phyloP scores from a whole-genome alignment of 2,113 vertebrate genomes.

The Proteles cristata region DNA sequence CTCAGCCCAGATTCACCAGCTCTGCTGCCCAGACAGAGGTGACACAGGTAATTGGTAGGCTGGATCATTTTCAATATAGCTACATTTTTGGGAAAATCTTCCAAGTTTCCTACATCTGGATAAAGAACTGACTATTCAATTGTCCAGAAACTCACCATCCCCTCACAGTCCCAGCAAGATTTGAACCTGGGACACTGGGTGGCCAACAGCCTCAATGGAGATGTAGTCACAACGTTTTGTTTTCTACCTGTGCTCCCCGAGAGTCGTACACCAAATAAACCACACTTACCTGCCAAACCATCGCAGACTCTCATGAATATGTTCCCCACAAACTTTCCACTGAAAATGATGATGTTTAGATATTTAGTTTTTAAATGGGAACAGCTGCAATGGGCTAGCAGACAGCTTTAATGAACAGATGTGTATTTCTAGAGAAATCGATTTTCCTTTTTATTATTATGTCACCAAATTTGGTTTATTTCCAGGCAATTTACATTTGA shows the following conservation, averaged over 20 bases:
- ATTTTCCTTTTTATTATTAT: slow-evolving; percentile 72
- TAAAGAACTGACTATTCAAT: neutral
- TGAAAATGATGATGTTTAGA: slow-evolving; percentile 50
- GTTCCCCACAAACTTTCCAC: slow-evolving; percentile 32
- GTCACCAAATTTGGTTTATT: slow-evolving; percentile 68
- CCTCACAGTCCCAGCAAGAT: neutral
- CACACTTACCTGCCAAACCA: neutral
- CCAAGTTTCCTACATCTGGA: neutral
- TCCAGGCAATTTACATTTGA: slow-evolving; percentile 71
- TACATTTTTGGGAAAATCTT: neutral
- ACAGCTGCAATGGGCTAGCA: slow-evolving; percentile 58
- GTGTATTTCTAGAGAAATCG: slow-evolving; percentile 67
- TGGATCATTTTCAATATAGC: neutral
- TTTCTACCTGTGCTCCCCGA: neutral
- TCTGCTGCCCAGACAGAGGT: neutral
- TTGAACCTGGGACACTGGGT: neutral
- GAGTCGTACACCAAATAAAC: neutral
- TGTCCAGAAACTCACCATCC: neutral
- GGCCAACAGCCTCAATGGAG: neutral
- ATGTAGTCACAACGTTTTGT: neutral
- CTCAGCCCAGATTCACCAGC: neutral
- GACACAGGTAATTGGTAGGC: neutral
- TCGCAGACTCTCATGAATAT: neutral
- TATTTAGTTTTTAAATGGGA: slow-evolving; percentile 41
- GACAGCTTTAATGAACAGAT: slow-evolving; percentile 69